Percentiles rank a stretch among this genome's conserved stretches.
phyloP scores from a whole-genome alignment of 2,113 vertebrate species.

The Petrocephalus zakoni region DNA sequence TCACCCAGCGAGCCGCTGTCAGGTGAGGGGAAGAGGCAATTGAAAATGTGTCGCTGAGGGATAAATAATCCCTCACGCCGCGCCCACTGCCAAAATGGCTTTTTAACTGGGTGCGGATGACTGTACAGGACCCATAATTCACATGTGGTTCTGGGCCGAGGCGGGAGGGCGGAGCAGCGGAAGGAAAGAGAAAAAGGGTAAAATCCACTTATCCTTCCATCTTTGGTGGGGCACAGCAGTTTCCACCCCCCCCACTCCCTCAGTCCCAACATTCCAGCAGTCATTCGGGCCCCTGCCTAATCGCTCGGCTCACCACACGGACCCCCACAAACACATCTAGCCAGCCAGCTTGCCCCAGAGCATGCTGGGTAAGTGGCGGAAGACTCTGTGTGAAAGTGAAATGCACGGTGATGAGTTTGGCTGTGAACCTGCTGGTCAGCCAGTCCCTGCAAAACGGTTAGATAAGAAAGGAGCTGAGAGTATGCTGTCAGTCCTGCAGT shows the following conservation, averaged over 20 bases:
- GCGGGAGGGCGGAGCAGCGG: neutral
- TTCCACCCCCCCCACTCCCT: neutral
- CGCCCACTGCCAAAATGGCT: conserved; percentile 11
- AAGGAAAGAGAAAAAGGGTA: neutral
- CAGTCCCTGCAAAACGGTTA: neutral
- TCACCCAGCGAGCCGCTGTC: conserved; percentile 47
- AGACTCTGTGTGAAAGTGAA: neutral
- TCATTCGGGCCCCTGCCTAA: neutral
- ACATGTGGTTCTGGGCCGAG: neutral
- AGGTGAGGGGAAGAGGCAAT: conserved; percentile 33
- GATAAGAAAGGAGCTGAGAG: neutral
- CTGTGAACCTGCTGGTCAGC: neutral
- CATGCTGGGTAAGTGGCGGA: neutral
- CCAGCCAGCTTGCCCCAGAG: neutral
- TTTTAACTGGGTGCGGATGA: conserved; percentile 35
- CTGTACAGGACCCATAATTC: conserved; percentile 31
- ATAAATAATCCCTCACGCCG: conserved; percentile 37
- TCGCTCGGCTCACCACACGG: neutral
- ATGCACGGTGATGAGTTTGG: neutral
- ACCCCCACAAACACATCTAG: neutral
- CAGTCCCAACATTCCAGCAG: neutral
- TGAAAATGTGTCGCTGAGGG: conserved; percentile 47
- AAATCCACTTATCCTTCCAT: neutral
- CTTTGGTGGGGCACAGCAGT: neutral
- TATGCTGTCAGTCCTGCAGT: neutral